A percentile compares a stretch with the other conserved stretches of the same genome.
These are phyloP conservation scores for Eupithecia subfuscata DNA, from an alignment of 2,888 invertebrate species.

Conservation along the genomic window DNA sequence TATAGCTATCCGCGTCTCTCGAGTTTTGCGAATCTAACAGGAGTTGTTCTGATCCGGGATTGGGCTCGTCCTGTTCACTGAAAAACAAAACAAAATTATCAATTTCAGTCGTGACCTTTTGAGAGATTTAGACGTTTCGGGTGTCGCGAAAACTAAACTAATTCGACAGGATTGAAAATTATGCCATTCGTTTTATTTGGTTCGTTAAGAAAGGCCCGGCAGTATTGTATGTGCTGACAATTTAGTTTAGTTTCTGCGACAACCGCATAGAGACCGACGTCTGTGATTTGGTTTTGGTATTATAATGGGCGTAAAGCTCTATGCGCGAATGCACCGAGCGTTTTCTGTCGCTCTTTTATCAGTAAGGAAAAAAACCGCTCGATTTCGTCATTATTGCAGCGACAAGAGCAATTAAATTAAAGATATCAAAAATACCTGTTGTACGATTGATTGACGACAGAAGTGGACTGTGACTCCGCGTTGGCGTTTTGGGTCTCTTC, in stretches of 20 bases:
- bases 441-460: slow-evolving; percentile 74
- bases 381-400: not conserved
- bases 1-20: slow-evolving; percentile 71
- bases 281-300: no score
- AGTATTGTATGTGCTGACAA: no score
- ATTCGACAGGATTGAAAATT: no score
- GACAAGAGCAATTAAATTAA: not conserved
- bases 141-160: no score
- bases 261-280: no score
- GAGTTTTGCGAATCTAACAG: slow-evolving; percentile 71
- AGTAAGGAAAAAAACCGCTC: not conserved
- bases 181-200: no score
- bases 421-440: slow-evolving; percentile 62
- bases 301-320: not conserved
- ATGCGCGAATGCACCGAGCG: not conserved
- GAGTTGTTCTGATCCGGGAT: slow-evolving; percentile 74
- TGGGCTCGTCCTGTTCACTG: slow-evolving; percentile 78
- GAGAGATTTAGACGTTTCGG: no score
- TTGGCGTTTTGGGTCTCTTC: slow-evolving; percentile 66
- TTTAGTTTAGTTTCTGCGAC: no score
- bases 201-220: no score
- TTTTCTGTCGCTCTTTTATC: not conserved
- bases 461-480: slow-evolving; percentile 66
- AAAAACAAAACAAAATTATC: slow-evolving; percentile 38
- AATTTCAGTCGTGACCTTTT: no score